Percentiles rank a stretch among this genome's conserved stretches.
These are phyloP conservation scores for Idaea aversata DNA, from an alignment of 2,888 invertebrate genomes.

Conservation along the genomic window DNA sequence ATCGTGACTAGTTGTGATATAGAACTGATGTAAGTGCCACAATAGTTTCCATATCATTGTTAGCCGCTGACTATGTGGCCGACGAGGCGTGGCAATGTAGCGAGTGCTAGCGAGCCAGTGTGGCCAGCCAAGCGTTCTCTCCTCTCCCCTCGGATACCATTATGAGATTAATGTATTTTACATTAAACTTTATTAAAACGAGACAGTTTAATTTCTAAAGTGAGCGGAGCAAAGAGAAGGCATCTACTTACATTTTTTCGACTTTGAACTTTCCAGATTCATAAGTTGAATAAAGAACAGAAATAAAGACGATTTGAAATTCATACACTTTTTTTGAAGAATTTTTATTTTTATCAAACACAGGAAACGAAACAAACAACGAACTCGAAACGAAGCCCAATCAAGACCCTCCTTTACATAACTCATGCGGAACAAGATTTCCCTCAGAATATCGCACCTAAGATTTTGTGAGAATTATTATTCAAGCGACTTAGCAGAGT, in stretches of 20 bases:
- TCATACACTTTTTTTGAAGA: neutral
- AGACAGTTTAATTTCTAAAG: neutral
- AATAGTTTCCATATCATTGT: slow-evolving; percentile 53
- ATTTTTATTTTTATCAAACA: slow-evolving; percentile 17
- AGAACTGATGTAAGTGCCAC: slow-evolving; percentile 43
- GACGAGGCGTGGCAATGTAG: slow-evolving; percentile 54
- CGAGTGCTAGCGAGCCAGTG: slow-evolving; percentile 35
- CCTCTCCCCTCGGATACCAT: slow-evolving; percentile 48
- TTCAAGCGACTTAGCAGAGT: neutral
- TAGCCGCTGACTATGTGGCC: slow-evolving; percentile 38
- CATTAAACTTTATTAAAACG: slow-evolving; percentile 13
- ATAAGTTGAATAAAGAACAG: slow-evolving; percentile 9
- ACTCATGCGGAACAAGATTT: slow-evolving; percentile 35
- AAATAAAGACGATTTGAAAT: neutral
- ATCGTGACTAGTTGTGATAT: slow-evolving; percentile 39
- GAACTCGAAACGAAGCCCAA: slow-evolving; percentile 23
- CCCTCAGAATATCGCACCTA: slow-evolving; percentile 16
- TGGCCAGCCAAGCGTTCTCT: slow-evolving; percentile 52
- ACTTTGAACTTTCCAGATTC: slow-evolving; percentile 7
- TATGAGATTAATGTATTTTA: slow-evolving; percentile 34
- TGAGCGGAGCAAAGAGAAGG: neutral
- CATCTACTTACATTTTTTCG: slow-evolving; percentile 14
- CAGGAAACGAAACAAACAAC: slow-evolving; percentile 30
- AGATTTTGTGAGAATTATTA: neutral
- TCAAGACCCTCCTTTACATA: slow-evolving; percentile 36